Base-by-base conservation (phyloP, 2,797 vertebrate species). In the Enteromius argenteus region DNA sequence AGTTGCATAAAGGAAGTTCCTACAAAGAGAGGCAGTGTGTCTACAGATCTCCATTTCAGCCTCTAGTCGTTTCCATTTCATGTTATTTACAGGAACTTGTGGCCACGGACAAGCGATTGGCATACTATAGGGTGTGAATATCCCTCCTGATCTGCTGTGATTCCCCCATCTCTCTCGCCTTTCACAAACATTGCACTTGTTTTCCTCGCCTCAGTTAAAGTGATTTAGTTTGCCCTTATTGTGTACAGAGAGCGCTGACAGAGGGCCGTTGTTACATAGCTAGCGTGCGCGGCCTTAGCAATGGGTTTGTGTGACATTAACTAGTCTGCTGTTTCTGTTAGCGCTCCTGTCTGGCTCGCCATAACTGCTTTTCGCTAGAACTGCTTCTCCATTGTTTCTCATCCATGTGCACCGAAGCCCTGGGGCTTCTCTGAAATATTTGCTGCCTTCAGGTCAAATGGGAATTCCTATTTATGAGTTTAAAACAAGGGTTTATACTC, bases 151-250 rank as follows among this genome's bases (percentile, higher is more conserved):
- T 69, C 49, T 0, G 0, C 60, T 74, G 58, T 42, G 21, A 74
- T 74, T 66, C 30, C 72, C 44, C 23, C 44, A 21, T 56, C 53
- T 51, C 3, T 80, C 74, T 64, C 13, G 79, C 78, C 86, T 76
- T 81, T 81, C 88, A 84, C 74, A 90, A 90, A 91, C 90, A 91
- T 91, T 90, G 89, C 89, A n/a, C 78, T 73, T 90, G 90, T 93
- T 93, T 88, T 92, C 91, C 83, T 56, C 17, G 21, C 85, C 56
- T 86, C 68, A 85, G 84, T 90, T 90, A 88, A 92, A 93, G 89
- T 86, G 90, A 91, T 91, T 90, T 88, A 89, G 92, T 91, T 81
- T 80, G 85, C 87, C 86, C 90, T 79, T 86, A 90, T 92, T 92
- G 92, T 93, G 88, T 90, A 88, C 23, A 51, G 84, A 60, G 46